Base-by-base conservation (phyloP, 2,888 invertebrate genomes). In the Ennomos fuscantarius region DNA sequence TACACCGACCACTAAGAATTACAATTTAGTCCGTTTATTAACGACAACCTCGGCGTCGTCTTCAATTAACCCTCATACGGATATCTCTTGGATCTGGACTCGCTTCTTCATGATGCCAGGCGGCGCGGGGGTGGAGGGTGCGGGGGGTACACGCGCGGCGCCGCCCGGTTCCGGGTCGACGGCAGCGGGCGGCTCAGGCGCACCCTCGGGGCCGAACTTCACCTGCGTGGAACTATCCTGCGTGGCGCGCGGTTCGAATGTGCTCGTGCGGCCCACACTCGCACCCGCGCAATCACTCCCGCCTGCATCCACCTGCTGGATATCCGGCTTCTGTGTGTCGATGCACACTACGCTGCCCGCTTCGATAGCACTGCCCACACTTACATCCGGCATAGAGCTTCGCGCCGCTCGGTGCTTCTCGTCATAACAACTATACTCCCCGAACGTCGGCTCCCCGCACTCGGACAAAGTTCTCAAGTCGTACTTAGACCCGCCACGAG, bases 11-110 rank as follows among this genome's bases (percentile, higher is more conserved):
- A 55, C 62, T 55, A 66, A 60, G 58, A 76, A 79, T 88, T 83
- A 92, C 81, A 91, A 86, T 69, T 90, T 85, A 73, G 90, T 92
- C 78, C 89, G 78, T 79, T 89, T 86, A 60, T 89, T 91, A 62
- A 90, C 84, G 65, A 92, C 88, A 57, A 91, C 80, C 76, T 87
- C 89, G 52, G 82, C 82, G 73, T 82, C 76, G 73, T 37, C 47
- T 48, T 87, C 85, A 59, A 88, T 82, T 69, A 86, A 90, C 78
- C 84, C 92, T 95, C 94, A 97, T 92, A 97, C 97, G 62, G 97
- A 97, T 92, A 97, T 97, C 87, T 97, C 97, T 87, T 97, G 97
- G 84, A 97, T 97, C 92, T 97, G 97, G 75, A 97, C 97, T 85
- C 97, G 94, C 88, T 97, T 97, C 89, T 97, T 97, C 93, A 95